Percentiles rank a stretch among this genome's conserved stretches.
phyloP scores from a whole-genome alignment of 2,797 vertebrate genomes.

The Sebastes trivittatus region DNA sequence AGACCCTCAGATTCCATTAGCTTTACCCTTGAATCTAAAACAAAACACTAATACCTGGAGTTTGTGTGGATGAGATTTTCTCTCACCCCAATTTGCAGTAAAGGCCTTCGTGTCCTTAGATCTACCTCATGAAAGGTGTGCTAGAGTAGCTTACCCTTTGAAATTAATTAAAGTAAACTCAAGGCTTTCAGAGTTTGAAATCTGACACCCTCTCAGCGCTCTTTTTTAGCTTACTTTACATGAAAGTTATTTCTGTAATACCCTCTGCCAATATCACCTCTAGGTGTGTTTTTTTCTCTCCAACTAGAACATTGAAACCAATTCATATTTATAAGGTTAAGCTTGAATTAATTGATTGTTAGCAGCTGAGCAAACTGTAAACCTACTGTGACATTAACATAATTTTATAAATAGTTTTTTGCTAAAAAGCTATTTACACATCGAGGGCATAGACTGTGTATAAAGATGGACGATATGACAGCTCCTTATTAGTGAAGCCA shows the following conservation, averaged over 20 bases:
- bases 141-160: slow-evolving; percentile 36
- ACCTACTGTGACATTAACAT: not conserved
- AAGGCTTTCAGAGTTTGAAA: slow-evolving; percentile 46
- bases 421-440: not conserved
- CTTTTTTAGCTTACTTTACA: slow-evolving; percentile 48
- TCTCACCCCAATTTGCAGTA: slow-evolving; percentile 46
- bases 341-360: not conserved
- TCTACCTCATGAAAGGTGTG: slow-evolving; percentile 53
- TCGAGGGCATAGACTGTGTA: not conserved
- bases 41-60: slow-evolving; percentile 42
- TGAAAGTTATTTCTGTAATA: slow-evolving; percentile 49
- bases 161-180: slow-evolving; percentile 62
- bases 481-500: no score
- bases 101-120: slow-evolving; percentile 67
- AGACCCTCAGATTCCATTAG: slow-evolving; percentile 49
- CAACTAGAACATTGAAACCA: slow-evolving; percentile 40
- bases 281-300: slow-evolving; percentile 12
- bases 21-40: slow-evolving; percentile 59
- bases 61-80: slow-evolving; percentile 35
- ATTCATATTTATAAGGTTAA: slow-evolving; percentile 2
- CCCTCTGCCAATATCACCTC: slow-evolving; percentile 40
- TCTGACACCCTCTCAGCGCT: slow-evolving; percentile 39
- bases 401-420: not conserved
- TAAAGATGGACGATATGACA: no score
- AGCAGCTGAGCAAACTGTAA: not conserved